Base-by-base conservation (phyloP, 2,888 invertebrate species). In the Dichetophora obliterata region DNA sequence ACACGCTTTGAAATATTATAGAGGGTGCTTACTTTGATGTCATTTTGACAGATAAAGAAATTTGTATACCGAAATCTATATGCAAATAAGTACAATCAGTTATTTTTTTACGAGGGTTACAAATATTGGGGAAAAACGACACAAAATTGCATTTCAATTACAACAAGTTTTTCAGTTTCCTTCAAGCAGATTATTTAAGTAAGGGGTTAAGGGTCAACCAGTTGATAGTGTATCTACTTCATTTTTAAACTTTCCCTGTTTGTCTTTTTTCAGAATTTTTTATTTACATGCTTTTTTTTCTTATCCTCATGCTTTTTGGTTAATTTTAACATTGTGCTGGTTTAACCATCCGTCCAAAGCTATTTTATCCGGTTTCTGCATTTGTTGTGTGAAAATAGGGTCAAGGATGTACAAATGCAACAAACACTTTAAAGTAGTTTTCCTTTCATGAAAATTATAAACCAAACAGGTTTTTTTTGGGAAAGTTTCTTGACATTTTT, bases 21-120 rank as follows among this genome's bases (percentile, higher is more conserved):
- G 71, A 37, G 71, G 37, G 14, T 27, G 24, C 57, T 73, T 73
- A 27, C 50, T 65, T 50, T 73, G 63, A 65, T 74, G 65, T 74
- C 73, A 65, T 11, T 63, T 74, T 65, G 73, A 74, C 65, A 65
- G 63, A 52, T 65, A 34, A 65, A 63, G 16, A 3, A 11, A 14
- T 16, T 50, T 50, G 24, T n/a, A 74, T 31, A 52, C 52, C 52
- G 34, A 9, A 19, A 74, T 73, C 65, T 74, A 65, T 74, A 74
- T 74, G 63, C 52, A 74, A 74, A 74, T 48, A 73, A 19, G 24
- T 14, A 63, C 63, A 31, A 3, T 11, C 63, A 16, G 16, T 43
- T 11, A 8, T 4, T 14, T n/a, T 5, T 5, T 31, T 19, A n/a
- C 2, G 22, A 43, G 9, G 22, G 19, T 9, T 1, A 59, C 4